Evolutionary conservation across 2,113 vertebrate species (phyloP).

Genomic region (Scopus umbretta): DNA sequence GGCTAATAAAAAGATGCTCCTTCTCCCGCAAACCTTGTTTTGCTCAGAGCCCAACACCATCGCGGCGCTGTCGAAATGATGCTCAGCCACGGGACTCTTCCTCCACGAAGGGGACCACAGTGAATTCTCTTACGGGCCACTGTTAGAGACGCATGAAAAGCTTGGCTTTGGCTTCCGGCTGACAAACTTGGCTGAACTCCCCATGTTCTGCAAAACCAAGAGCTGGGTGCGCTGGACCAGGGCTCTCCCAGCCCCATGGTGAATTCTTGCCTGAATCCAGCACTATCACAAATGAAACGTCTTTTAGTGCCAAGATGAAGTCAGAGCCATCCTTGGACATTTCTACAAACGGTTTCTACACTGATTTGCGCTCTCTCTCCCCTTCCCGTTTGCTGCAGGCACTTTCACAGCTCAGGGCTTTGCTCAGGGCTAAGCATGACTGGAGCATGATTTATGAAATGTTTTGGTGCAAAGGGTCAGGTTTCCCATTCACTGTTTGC

Average conservation of each 20-base stretch:
- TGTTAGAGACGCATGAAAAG: fast-evolving
- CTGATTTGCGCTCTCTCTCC: background rate
- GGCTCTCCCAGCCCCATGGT: fast-evolving
- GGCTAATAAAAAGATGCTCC: background rate
- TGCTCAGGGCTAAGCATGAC: background rate
- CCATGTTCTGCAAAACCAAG: background rate
- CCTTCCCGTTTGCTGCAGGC: background rate
- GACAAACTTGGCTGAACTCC: background rate
- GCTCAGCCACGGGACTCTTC: background rate
- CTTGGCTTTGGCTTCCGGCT: background rate
- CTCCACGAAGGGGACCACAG: background rate
- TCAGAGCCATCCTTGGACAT: background rate
- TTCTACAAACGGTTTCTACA: background rate
- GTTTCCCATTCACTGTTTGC: background rate
- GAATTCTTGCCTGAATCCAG: background rate
- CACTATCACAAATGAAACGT: background rate
- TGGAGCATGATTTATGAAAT: background rate
- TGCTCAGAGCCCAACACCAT: fast-evolving
- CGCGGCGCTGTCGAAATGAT: background rate
- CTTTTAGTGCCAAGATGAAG: background rate
- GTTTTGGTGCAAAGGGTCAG: slow-evolving; percentile 21
- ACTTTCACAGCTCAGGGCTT: background rate
- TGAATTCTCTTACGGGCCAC: background rate
- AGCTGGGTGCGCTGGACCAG: background rate
- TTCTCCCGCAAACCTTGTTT: background rate